Percentiles rank a stretch among this genome's conserved stretches.
These are phyloP conservation scores for Dipus sagitta DNA, from an alignment of 2,797 vertebrate species.

Conservation along the genomic window DNA sequence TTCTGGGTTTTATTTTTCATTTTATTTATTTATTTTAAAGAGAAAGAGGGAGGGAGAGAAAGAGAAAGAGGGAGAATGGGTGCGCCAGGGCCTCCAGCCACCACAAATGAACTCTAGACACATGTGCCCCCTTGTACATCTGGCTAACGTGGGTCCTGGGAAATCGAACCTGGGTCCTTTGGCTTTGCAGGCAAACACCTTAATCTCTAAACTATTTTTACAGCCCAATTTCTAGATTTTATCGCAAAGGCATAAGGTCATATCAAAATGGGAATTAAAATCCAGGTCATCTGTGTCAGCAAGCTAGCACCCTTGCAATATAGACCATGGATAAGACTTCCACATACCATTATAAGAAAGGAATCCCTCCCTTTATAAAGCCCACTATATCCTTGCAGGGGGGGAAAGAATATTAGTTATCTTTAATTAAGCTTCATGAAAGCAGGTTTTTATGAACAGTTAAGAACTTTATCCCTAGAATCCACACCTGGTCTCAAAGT, in stretches of 20 bases:
- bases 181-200: no score
- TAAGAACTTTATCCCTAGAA: background rate
- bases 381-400: background rate
- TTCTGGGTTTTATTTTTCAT: background rate
- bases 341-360: background rate
- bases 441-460: background rate
- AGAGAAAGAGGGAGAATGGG: no score
- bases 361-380: background rate
- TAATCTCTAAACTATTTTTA: no score
- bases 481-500: background rate
- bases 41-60: no score
- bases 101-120: no score
- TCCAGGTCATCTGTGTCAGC: background rate
- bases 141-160: no score
- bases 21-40: no score
- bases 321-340: background rate
- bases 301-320: background rate
- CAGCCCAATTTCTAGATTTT: background rate
- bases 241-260: background rate
- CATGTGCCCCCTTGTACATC: no score
- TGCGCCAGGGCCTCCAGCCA: no score
- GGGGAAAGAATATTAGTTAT: background rate
- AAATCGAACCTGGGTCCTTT: no score
- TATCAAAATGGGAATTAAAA: conserved; percentile 30
- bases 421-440: background rate